These are phyloP conservation scores for Malurus elegans DNA, from an alignment of 2,113 vertebrate species.

Conservation along the genomic window DNA sequence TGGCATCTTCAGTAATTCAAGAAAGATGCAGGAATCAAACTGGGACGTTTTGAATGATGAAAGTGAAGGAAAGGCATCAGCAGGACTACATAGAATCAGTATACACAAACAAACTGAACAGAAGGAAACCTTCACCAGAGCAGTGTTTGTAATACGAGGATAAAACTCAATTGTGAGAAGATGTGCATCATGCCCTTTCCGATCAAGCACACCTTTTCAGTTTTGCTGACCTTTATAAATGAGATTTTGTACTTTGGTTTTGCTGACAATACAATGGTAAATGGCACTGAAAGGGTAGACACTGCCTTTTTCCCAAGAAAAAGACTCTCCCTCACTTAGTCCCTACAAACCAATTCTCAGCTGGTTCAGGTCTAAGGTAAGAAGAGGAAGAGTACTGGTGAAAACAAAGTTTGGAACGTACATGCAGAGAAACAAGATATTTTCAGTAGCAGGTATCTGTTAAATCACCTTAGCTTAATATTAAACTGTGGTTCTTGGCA, in stretches of 20 bases:
- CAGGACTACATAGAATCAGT: neutral
- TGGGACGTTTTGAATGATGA: neutral
- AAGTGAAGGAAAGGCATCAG: neutral
- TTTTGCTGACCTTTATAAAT: neutral
- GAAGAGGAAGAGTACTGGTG: neutral
- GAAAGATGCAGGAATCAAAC: neutral
- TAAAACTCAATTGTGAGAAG: neutral
- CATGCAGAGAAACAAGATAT: neutral
- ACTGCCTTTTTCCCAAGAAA: neutral
- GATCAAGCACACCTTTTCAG: neutral
- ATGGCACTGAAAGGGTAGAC: neutral
- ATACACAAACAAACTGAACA: neutral
- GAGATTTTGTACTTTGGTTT: neutral
- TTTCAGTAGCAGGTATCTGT: neutral
- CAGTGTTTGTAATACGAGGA: neutral
- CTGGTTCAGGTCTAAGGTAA: neutral
- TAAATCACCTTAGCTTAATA: neutral
- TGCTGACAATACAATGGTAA: neutral
- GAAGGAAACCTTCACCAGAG: neutral
- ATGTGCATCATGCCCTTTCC: neutral
- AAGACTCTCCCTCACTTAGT: neutral
- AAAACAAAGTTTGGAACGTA: neutral
- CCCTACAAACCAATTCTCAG: neutral
- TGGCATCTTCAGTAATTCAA: neutral
- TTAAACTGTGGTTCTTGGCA: neutral